These are phyloP conservation scores for Drosophila paramelanica DNA, from an alignment of 2,888 invertebrate species.

Conservation along the genomic window DNA sequence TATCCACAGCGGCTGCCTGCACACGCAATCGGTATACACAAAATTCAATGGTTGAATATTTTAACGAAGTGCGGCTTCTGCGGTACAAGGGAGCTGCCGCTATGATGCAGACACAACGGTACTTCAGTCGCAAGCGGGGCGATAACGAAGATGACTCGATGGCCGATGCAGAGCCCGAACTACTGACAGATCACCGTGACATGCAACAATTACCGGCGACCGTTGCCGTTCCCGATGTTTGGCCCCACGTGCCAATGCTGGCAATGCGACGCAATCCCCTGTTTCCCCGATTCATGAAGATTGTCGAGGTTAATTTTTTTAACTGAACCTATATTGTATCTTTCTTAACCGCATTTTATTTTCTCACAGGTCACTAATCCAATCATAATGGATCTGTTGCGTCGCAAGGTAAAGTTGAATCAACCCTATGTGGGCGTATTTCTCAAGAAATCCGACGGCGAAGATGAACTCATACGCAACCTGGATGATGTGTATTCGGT, in stretches of 20 bases:
- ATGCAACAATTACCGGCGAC: constrained; percentile 90
- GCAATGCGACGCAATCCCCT: constrained; percentile 97
- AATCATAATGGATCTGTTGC: constrained; percentile 93
- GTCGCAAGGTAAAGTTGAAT: constrained; percentile 96
- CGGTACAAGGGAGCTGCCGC: constrained; percentile 36
- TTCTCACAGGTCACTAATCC: constrained; percentile 92
- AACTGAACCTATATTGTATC: background rate
- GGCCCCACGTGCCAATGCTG: constrained; percentile 98
- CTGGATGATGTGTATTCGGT: constrained; percentile 94
- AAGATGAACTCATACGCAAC: constrained; percentile 92
- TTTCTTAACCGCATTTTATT: background rate
- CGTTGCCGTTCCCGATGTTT: constrained; percentile 97
- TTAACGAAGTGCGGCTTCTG: constrained; percentile 39
- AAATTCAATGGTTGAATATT: constrained; percentile 50
- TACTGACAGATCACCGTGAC: constrained; percentile 69
- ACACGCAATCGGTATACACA: constrained; percentile 38
- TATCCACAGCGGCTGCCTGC: constrained; percentile 47
- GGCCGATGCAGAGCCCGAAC: constrained; percentile 52
- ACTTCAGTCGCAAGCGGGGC: constrained; percentile 56
- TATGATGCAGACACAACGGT: constrained; percentile 57
- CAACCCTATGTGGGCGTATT: constrained; percentile 99
- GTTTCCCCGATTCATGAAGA: constrained; percentile 98
- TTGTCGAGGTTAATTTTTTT: constrained; percentile 91
- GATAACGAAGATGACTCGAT: constrained; percentile 57
- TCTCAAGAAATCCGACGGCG: constrained; percentile 95